phyloP scores from a whole-genome alignment of 2,888 invertebrate species.

The Chalcosyrphus nemorum region DNA sequence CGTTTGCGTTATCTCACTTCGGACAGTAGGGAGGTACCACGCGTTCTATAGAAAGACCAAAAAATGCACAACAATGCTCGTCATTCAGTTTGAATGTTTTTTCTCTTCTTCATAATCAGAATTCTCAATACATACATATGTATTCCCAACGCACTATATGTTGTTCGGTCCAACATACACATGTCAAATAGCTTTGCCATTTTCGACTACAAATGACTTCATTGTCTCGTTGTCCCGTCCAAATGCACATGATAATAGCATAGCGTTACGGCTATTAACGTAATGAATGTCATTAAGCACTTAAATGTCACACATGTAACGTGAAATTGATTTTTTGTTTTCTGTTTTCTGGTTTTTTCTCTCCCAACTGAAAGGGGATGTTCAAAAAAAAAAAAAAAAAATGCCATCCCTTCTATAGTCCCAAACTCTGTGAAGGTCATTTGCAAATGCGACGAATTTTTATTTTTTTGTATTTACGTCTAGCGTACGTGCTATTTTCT shows the following conservation, averaged over 20 bases:
- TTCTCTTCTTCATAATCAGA: neutral
- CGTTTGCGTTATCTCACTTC: no score
- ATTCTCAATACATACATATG: no score
- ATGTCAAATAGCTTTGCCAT: neutral
- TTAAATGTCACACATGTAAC: conserved; percentile 9
- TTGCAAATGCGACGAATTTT: neutral
- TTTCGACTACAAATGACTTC: conserved; percentile 16
- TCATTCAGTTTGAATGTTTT: neutral
- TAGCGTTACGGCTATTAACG: conserved; percentile 14
- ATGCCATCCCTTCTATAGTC: no score
- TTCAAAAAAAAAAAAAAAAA: neutral
- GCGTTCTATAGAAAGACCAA: no score
- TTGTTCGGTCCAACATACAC: no score
- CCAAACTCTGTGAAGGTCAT: conserved; percentile 5
- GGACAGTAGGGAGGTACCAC: no score
- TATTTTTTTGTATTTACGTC: neutral
- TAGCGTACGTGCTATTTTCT: conserved; percentile 3
- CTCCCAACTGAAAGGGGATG: neutral
- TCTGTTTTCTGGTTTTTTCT: no score
- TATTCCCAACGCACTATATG: neutral
- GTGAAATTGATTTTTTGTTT: conserved; percentile 16
- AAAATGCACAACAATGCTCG: neutral
- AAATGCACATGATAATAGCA: conserved; percentile 21
- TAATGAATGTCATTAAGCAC: conserved; percentile 27
- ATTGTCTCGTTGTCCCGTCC: conserved; percentile 22